Evolutionary conservation across 2,797 vertebrate species (phyloP).

Genomic region (Alcedo atthis): DNA sequence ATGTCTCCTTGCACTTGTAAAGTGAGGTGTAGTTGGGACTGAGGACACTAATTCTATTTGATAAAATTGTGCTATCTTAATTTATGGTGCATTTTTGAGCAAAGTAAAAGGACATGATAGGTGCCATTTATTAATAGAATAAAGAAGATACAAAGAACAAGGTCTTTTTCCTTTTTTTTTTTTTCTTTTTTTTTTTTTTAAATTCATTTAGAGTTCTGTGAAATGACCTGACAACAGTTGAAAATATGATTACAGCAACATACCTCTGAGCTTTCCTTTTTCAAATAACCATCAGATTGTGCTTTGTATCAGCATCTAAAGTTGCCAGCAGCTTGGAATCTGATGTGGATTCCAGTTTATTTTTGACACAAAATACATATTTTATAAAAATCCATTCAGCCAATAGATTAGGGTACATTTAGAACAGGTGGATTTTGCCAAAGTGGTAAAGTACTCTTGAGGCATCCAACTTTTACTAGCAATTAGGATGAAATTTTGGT

Average conservation of each 20-base stretch:
- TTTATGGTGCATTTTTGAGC: background rate
- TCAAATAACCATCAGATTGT: background rate
- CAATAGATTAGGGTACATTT: background rate
- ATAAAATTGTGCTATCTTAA: conserved; percentile 22
- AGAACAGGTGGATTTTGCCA: background rate
- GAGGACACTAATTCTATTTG: background rate
- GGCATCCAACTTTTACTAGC: background rate
- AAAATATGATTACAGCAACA: background rate
- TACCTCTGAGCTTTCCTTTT: background rate
- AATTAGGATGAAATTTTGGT: background rate
- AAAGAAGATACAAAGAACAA: background rate
- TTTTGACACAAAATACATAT: background rate
- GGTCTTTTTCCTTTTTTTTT: background rate
- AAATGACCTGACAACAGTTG: background rate
- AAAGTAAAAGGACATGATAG: background rate
- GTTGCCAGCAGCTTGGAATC: background rate
- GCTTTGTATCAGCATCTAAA: background rate
- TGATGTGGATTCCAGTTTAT: background rate
- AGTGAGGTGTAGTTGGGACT: background rate
- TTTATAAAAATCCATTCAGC: background rate
- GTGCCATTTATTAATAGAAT: background rate
- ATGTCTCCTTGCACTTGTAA: background rate
- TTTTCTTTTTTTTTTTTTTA: background rate
- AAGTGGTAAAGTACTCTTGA: background rate
- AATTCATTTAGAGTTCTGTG: background rate